Conservation (phyloP, 2,888 invertebrate species). For the Chrysopilus asiliformis region DNA sequence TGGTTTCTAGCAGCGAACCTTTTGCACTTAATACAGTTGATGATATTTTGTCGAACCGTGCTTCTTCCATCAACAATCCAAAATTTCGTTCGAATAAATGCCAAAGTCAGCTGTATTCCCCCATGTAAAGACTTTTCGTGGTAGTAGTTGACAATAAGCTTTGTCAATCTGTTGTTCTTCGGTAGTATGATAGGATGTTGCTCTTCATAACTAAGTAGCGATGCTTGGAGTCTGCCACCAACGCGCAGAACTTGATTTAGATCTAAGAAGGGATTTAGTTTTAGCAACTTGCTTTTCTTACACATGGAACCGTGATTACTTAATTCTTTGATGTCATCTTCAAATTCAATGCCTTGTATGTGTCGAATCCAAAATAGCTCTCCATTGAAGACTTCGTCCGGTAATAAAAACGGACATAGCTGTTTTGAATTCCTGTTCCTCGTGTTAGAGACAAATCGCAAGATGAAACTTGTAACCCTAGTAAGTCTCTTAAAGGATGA, state of each 20-base stretch:
- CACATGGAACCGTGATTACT: background rate
- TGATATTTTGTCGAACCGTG: too few species aligned
- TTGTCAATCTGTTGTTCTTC: constrained; percentile 3
- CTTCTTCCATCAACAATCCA: constrained; percentile 7
- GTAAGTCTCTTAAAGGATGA: too few species aligned
- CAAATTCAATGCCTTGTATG: background rate
- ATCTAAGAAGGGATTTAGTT: constrained; percentile 3
- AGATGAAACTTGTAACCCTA: background rate
- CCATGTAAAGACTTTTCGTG: too few species aligned
- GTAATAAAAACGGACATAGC: background rate
- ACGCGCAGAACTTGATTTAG: constrained; percentile 4
- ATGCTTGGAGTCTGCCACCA: constrained; percentile 7
- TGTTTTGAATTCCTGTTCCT: background rate
- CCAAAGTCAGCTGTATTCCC: constrained; percentile 2
- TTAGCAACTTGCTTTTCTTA: background rate
- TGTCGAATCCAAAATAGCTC: background rate
- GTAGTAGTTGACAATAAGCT: constrained; percentile 1
- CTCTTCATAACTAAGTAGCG: constrained; percentile 3
- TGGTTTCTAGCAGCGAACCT: too few species aligned
- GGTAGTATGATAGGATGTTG: constrained; percentile 11
- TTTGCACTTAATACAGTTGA: too few species aligned
- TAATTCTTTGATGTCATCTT: background rate
- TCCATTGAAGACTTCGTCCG: background rate
- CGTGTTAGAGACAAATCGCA: background rate
- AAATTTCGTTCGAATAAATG: constrained; percentile 3